Base-by-base conservation (phyloP, 2,113 vertebrate species). In the Menidia beryllina region DNA sequence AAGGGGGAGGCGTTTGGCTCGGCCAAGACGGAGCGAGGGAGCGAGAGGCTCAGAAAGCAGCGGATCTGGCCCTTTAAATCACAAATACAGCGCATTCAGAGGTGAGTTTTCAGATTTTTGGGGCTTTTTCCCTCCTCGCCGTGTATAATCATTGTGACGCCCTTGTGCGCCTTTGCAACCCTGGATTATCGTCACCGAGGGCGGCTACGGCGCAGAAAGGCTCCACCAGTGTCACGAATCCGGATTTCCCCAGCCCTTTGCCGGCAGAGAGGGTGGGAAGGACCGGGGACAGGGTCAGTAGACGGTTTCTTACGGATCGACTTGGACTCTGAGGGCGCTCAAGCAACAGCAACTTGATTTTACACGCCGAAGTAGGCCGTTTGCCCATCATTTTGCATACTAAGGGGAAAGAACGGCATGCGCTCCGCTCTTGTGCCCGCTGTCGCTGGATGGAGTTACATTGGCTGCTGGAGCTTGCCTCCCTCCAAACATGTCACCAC, bases 61-160 rank as follows among this genome's bases (percentile, higher is more conserved):
- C 88, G 80, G 88, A 91, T 82, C 90, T 92, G 92, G 84, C 92
- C 92, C 92, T 92, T 93, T 92, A 92, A 93, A 91, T 92, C 81
- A 77, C 81, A 82, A 72, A 89, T 84, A 72, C 88, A 75, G 81
- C 88, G 87, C 88, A 74, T 85, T 90, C 85, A 68, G 86, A 92
- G 91, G 92, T 93, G 90, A 93, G 92, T 92, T 88, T 82, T 62
- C 78, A 81, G 74, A 88, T 83, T 81, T 88, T 87, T 54, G 56
- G 51, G 14, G 77, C 26, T 82, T 78, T 88, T 69, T 69, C 48
- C 65, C 48, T 23, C 49, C 6, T 75, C 47, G 43, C 48, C 4
- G 62, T 81, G 78, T 80, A 38, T 82, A 27, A 72, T 71, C 56
- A 69, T 49, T 49, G 43, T 65, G 57, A 58, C 63, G 71, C 61